Evolutionary conservation across 2,888 invertebrate genomes (phyloP), one percentile per base, ranked within the genome.

Genomic region (Torymus aiolomorphi): DNA sequence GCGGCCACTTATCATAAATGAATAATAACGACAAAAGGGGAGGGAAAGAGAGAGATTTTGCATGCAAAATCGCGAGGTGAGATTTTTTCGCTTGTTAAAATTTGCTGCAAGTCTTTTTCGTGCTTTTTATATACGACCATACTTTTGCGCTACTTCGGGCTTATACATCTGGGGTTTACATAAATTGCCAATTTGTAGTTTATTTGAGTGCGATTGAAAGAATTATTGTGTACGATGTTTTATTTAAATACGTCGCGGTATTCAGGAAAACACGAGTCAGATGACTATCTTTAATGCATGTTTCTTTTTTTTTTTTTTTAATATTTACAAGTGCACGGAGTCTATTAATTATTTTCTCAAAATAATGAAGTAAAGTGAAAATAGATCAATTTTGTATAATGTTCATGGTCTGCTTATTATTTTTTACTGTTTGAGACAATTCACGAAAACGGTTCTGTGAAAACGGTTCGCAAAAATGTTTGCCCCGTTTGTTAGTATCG

Each of bases 1-100:
- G 62, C n/a, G 62, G n/a, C 67, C 67, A 73, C 73, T 78, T 78
- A 78, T 78, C 78, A 78, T 78, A 78, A 59, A 78, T 67, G 78
- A 78, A 78, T 78, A 73, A 66, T 73, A 73, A 73, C 14, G 42
- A 42, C 73, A 51, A 67, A 65, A 1, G 8, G 42, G 42, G 42
- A 42, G 24, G 51, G 12, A 16, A 13, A 51, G 59, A 56, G 16
- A 16, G 56, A 56, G 63, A 61, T 24, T 56, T 51, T 65, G 54
- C 11, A 31, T 57, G 13, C 49, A 20, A 42, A 20, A 59, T 70
- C 13, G 16, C 11, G 57, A 42, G 2, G 8, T 14, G 31, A 1
- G 16, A 31, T 42, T 69, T 69, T 69, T 24, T 69, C 31, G 54
- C 31, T 31, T 56, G 56, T 12, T 56, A 49, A 31, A n/a, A 57